Evolutionary conservation across 2,888 invertebrate genomes (phyloP), one percentile per base, ranked within the genome.

Genomic region (Synanthedon andrenaeformis): DNA sequence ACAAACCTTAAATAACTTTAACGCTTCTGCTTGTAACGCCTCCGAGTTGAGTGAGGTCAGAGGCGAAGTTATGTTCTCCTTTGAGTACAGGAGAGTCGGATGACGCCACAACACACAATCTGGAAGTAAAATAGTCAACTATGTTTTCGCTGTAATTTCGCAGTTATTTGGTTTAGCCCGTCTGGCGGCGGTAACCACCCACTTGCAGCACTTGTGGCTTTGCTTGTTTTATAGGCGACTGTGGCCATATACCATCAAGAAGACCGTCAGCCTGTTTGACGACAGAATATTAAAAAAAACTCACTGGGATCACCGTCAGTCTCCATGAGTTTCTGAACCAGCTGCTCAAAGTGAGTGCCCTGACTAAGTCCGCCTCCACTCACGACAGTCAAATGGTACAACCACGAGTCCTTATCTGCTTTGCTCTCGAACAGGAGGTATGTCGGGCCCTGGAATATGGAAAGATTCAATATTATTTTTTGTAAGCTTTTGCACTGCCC

Each of bases 291-390:
- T 5, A 8, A 8, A 35, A 35, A 35, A 35, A 49, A 85, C 91
- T 89, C 74, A 93, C 94, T 95, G 12, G 96, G 92, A 86, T 97
- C 97, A 0, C 97, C 97, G 68, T 97, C 97, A 45, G 95, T 95
- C 79, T 97, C 97, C 97, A 98, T 97, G 41, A 99, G 90, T 77
- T 97, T 96, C 78, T 98, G 97, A 49, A 98, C 92, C 13, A 98
- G 89, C 73, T 98, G 97, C 74, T 99, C 99, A 76, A 96, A 98
- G 74, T 97, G 96, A 1, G 98, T 98, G 52, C 98, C 98, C 49
- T 93, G 95, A 70, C 93, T 94, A 4, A 95, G 92, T 0, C 96
- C 95, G 4, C 96, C 96, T 3, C 97, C 97, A 54, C 97, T 96
- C 0, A 98, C 98, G 11, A 98, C 95, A 0, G 97, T 97, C 58